A percentile compares a stretch with the other conserved stretches of the same genome.
phyloP scores from a whole-genome alignment of 2,888 invertebrate species.

The Patella ulyssiponensis region DNA sequence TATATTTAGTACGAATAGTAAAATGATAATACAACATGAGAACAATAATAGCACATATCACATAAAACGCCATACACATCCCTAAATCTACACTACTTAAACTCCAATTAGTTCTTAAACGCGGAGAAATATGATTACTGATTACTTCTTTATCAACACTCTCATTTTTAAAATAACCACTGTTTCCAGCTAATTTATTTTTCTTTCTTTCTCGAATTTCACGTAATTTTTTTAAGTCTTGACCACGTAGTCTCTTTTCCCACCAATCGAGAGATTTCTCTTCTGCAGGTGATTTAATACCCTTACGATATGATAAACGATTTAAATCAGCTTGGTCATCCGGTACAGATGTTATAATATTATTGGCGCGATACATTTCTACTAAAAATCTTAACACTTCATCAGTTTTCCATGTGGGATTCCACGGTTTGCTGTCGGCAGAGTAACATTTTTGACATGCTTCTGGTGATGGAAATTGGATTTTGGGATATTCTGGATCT shows the following conservation, averaged over 20 bases:
- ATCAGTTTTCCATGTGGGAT: slow-evolving; percentile 42
- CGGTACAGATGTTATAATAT: slow-evolving; percentile 37
- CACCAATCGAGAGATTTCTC: slow-evolving; percentile 58
- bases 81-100: slow-evolving; percentile 61
- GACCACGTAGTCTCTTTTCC: slow-evolving; percentile 53
- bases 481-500: slow-evolving; percentile 90
- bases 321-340: not conserved
- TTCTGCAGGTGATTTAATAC: not conserved
- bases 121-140: not conserved
- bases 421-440: not conserved
- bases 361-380: slow-evolving; percentile 51
- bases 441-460: slow-evolving; percentile 77
- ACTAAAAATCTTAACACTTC: slow-evolving; percentile 55
- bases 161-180: not conserved
- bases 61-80: slow-evolving; percentile 65
- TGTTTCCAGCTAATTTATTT: slow-evolving; percentile 14
- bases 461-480: slow-evolving; percentile 84
- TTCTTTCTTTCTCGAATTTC: slow-evolving; percentile 42
- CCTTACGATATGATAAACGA: not conserved
- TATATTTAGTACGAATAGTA: slow-evolving; percentile 49
- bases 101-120: slow-evolving; percentile 38
- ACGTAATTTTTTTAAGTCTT: slow-evolving; percentile 54
- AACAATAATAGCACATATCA: slow-evolving; percentile 58
- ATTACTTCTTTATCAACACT: not conserved
- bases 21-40: slow-evolving; percentile 65